Conservation (phyloP, 2,888 invertebrate genomes). For the Mongoloraphidia duomilia region DNA sequence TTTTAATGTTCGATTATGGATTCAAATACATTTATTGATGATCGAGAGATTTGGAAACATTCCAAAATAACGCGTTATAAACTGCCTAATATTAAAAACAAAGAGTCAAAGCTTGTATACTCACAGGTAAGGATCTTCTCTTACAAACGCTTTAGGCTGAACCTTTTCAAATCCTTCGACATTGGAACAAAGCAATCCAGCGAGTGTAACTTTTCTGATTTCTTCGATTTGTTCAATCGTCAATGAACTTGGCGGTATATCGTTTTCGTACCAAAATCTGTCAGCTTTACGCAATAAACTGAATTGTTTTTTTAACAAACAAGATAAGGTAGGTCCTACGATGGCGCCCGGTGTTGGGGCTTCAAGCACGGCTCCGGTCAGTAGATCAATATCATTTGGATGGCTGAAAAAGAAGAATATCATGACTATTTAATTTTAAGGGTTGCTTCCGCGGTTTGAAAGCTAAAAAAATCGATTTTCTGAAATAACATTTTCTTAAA, state of each 20-base stretch:
- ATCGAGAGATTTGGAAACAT: too few species aligned
- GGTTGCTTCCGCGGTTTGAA: neutral
- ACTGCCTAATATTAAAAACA: too few species aligned
- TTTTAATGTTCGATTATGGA: too few species aligned
- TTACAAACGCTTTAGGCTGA: constrained; percentile 77
- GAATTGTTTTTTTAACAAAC: constrained; percentile 72
- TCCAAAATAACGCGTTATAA: too few species aligned
- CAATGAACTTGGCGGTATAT: constrained; percentile 76
- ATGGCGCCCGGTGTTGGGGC: constrained; percentile 63
- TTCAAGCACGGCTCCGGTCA: constrained; percentile 74
- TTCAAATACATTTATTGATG: too few species aligned
- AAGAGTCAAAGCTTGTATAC: constrained; percentile 22
- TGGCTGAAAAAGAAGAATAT: constrained; percentile 29
- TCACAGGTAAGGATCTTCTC: constrained; percentile 73
- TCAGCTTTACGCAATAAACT: constrained; percentile 70
- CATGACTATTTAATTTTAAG: neutral
- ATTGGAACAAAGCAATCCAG: constrained; percentile 66
- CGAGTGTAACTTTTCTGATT: constrained; percentile 62
- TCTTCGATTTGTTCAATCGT: constrained; percentile 63
- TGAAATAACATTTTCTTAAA: neutral
- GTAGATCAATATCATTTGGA: constrained; percentile 68
- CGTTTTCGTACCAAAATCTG: constrained; percentile 92
- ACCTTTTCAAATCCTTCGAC: constrained; percentile 52
- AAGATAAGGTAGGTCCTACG: constrained; percentile 80
- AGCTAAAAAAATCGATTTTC: constrained; percentile 8